Base-by-base conservation (phyloP, 2,113 vertebrate species). In the Symphodus melops region DNA sequence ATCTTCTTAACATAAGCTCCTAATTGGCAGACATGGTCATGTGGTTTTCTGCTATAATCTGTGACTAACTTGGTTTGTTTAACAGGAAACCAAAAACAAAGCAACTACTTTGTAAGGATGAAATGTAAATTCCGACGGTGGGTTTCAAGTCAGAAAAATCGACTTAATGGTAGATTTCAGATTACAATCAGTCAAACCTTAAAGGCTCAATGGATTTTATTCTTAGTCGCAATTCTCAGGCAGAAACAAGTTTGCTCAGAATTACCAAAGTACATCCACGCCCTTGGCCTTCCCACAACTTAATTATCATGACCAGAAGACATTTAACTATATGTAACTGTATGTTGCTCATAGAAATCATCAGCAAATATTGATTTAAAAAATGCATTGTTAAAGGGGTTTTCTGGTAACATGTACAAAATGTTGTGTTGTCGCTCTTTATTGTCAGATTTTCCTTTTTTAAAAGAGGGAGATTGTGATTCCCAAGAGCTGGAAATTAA, bases 1-100 rank as follows among this genome's bases (percentile, higher is more conserved):
- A 20, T n/a, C 11, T 59, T 65, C 54, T 23, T 42, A 42, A 17
- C n/a, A 16, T 37, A 9, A 19, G 19, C 61, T 33, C 9, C 42
- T 67, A 28, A 72, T 48, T 74, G 60, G 28, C 58, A 3, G 48
- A 62, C 5, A 9, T 19, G 14, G 21, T 57, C 39, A 62, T 57
- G 58, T 68, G 76, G 46, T 55, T 80, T 48, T 75, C 28, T 62
- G 46, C 12, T 20, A 36, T 19, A 39, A 66, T 64, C 46, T 56
- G 41, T 52, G 49, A 72, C 76, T 52, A 41, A 84, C 12, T 1
- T 46, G 11, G 46, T 64, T 72, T 72, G 46, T 51, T 61, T 51
- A 44, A 36, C 41, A 25, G 17, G 2, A 61, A 42, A 55, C 17
- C 46, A 36, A 20, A 56, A 68, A 28, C 42, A 20, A 71, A 65